A percentile compares a stretch with the other conserved stretches of the same genome.
These are phyloP conservation scores for Drosophila sordidula DNA, from an alignment of 2,888 invertebrate species.

Conservation along the genomic window DNA sequence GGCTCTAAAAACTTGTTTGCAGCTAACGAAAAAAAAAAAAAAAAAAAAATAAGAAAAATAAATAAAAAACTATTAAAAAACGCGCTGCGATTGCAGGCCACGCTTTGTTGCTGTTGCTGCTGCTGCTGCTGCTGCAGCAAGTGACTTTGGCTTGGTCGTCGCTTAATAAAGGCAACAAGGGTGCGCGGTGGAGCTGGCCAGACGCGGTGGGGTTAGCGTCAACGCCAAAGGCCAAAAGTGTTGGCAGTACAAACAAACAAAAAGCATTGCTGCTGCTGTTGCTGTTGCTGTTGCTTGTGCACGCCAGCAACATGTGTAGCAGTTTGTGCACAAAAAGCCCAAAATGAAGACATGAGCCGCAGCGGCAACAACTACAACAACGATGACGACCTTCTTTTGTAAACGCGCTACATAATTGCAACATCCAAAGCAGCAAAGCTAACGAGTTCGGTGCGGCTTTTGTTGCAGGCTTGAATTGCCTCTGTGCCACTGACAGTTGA, in stretches of 20 bases:
- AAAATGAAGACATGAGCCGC: constrained; percentile 74
- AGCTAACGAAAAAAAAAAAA: constrained; percentile 26
- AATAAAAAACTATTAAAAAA: constrained; percentile 67
- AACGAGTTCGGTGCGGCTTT: constrained; percentile 62
- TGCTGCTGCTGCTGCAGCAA: constrained; percentile 54
- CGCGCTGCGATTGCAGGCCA: constrained; percentile 63
- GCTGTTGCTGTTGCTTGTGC: constrained; percentile 48
- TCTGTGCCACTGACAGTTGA: constrained; percentile 77
- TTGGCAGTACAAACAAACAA: constrained; percentile 73
- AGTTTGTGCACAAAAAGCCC: constrained; percentile 59
- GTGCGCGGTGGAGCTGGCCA: constrained; percentile 7
- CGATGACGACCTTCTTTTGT: constrained; percentile 75
- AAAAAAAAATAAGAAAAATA: too few relatives aligned
- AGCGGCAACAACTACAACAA: constrained; percentile 20
- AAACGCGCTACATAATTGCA: constrained; percentile 74
- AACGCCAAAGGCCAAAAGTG: constrained; percentile 81
- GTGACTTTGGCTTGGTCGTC: constrained; percentile 64
- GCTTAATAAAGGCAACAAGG: constrained; percentile 75
- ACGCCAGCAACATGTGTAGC: constrained; percentile 71
- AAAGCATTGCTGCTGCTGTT: constrained; percentile 52
- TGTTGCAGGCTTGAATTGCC: constrained; percentile 47
- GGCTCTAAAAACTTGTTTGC: constrained; percentile 66
- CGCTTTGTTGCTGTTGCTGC: constrained; percentile 38
- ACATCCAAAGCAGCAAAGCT: constrained; percentile 59
- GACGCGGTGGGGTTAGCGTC: constrained; percentile 62